Conservation (phyloP, 2,888 invertebrate species). For the Villa cingulata region DNA sequence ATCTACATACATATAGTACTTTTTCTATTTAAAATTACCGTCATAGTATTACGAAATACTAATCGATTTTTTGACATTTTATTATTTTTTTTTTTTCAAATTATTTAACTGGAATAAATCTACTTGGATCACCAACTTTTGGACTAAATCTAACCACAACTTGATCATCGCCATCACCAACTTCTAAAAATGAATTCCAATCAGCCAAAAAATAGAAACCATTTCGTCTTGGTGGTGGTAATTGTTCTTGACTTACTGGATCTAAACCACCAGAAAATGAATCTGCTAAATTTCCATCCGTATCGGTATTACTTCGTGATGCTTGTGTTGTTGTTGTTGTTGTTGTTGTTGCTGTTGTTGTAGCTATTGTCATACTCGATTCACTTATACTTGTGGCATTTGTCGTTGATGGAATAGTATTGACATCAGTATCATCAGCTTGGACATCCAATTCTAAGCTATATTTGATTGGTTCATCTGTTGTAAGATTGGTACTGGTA, state of each 20-base stretch:
- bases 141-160: constrained; percentile 70
- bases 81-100: constrained; percentile 42
- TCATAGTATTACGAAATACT: neutral
- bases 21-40: too few species aligned
- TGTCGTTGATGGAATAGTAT: neutral
- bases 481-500: constrained; percentile 3
- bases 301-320: constrained; percentile 22
- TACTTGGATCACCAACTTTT: constrained; percentile 64
- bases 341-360: constrained; percentile 15
- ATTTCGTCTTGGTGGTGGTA: constrained; percentile 54
- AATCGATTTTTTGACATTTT: neutral
- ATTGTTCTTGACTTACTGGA: constrained; percentile 44
- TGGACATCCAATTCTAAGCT: constrained; percentile 20
- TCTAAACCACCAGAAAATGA: constrained; percentile 57
- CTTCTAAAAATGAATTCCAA: constrained; percentile 76
- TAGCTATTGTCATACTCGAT: too few species aligned
- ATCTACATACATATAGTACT: too few species aligned
- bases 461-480: constrained; percentile 21
- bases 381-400: neutral
- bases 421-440: constrained; percentile 14
- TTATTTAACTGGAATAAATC: constrained; percentile 60
- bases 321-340: constrained; percentile 26
- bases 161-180: constrained; percentile 60
- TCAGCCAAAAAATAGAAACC: constrained; percentile 76
- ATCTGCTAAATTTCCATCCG: constrained; percentile 49